Evolutionary conservation across 1,140 invertebrate species (phyloP), one percentile per base, ranked within the genome.

Genomic region (Daktulosphaira vitifoliae): DNA sequence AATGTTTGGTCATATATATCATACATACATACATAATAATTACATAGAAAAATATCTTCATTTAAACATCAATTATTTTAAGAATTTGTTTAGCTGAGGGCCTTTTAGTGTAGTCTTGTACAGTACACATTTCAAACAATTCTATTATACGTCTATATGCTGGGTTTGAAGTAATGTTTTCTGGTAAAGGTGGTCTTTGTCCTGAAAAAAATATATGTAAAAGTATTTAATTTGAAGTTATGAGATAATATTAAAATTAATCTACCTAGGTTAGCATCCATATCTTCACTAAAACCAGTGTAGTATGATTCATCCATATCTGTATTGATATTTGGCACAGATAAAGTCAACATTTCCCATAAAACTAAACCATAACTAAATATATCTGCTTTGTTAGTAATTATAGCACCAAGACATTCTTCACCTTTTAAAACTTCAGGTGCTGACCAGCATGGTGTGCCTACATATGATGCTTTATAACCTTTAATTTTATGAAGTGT

Each of bases 291-390:
- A 6, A 49, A 33, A 16, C 62, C 65, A 13, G 48, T 26, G 1
- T 38, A 65, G 11, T 42, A 59, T 15, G 38, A 15, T 13, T 49
- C 23, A 22, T 66, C 18, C 3, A 22, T 64, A 11, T 38, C 33
- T n/a, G 54, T 64, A 5, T 20, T 25, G 18, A 16, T 42, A 73
- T 87, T 84, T n/a, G 88, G 84, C 8, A 81, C 74, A 53, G 78
- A 76, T 9, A 90, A 73, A 0, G 88, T 78, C 71, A 91, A 76
- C 81, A 90, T 91, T 79, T 91, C 89, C 81, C 85, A 90, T 13
- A 91, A 70, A 1, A 84, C 80, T 16, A 91, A 75, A 7, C 88
- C 89, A 70, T 84, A 86, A 15, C 88, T 77, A 77, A 88, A 92
- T 18, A 92, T 85, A 71, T 92, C 90, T 1, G 85, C 82, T 75